Base-by-base conservation (phyloP, 2,888 invertebrate genomes). In the Lutraria lutraria region DNA sequence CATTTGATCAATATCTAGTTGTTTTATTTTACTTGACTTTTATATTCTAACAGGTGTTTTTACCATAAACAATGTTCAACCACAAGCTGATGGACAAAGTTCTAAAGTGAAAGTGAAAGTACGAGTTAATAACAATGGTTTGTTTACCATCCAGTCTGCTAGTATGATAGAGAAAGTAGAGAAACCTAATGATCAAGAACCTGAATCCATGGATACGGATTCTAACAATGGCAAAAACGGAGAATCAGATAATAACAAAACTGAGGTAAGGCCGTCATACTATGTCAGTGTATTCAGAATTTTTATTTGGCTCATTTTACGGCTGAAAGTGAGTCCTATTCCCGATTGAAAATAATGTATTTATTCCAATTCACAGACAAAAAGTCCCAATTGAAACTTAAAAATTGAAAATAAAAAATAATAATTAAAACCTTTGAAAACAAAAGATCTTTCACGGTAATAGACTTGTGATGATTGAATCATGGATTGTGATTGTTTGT, bases 41-140 rank as follows among this genome's bases (percentile, higher is more conserved):
- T 31, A 25, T 19, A n/a, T n/a, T 52, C 31, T 83, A 63, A 63
- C 93, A 97, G 97, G 97, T 56, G 91, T 94, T 25, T 97, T 97
- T 94, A 95, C 94, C 34, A 95, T 97, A 2, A 95, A 94, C 83
- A 96, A 97, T 29, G 96, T 99, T 10, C 98, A 98, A 94, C 98
- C 99, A 8, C 98, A 98, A 53, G 97, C 98, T 0, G 98, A 98
- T 91, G 99, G 99, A 54, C 99, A 99, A 95, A 98, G 98, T n/a
- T 98, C 98, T 92, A 99, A 99, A 97, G 98, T 99, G 0, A 99
- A 99, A 97, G 98, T 99, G 8, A 99, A 99, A 97, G 98, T 99
- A 12, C 98, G 99, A 94, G 97, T 99, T 86, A 99, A 99, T 97
- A 97, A 98, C 83, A 98, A 99, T 96, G 99, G 99, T 84, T 98